Evolutionary conservation across 2,797 vertebrate genomes (phyloP).

Genomic region (Bovichtus variegatus): DNA sequence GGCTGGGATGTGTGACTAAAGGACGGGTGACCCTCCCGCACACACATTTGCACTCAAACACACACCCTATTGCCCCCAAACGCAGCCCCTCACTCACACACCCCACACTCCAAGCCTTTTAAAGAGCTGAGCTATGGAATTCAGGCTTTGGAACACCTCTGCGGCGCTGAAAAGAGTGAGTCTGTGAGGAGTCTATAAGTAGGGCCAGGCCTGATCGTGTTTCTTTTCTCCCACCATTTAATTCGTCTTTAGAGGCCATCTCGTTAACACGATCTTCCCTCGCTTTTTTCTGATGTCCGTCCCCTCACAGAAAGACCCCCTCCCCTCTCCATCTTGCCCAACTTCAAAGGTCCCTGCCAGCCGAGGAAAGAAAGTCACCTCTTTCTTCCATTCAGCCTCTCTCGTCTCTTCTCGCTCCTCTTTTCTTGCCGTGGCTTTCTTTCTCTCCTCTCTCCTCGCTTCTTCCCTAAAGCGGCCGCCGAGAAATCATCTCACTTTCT

Average conservation of each 20-base stretch:
- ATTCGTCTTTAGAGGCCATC: constrained; percentile 88
- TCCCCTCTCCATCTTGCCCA: constrained; percentile 60
- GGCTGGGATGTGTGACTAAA: constrained; percentile 83
- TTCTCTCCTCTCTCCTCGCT: constrained; percentile 63
- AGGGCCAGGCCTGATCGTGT: constrained; percentile 84
- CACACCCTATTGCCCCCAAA: constrained; percentile 59
- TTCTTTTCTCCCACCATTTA: constrained; percentile 88
- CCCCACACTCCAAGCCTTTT: constrained; percentile 82
- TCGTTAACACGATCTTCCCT: constrained; percentile 89
- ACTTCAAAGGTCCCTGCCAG: constrained; percentile 85
- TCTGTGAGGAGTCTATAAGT: constrained; percentile 85
- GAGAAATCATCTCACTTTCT: constrained; percentile 89
- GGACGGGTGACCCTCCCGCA: constrained; percentile 77
- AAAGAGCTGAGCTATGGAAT: constrained; percentile 85
- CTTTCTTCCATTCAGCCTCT: constrained; percentile 75
- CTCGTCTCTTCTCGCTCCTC: constrained; percentile 67
- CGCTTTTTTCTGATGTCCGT: constrained; percentile 72
- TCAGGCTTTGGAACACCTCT: constrained; percentile 83
- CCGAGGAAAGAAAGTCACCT: constrained; percentile 86
- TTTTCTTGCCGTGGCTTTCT: constrained; percentile 70
- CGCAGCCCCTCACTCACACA: constrained; percentile 67
- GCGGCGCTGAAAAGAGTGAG: constrained; percentile 77
- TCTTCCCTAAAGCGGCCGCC: constrained; percentile 72
- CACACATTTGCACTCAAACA: constrained; percentile 68
- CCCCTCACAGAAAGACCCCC: constrained; percentile 44